Conservation (phyloP, 37 sponge, comb jelly and placozoan species). For the Sycon ciliatum region DNA sequence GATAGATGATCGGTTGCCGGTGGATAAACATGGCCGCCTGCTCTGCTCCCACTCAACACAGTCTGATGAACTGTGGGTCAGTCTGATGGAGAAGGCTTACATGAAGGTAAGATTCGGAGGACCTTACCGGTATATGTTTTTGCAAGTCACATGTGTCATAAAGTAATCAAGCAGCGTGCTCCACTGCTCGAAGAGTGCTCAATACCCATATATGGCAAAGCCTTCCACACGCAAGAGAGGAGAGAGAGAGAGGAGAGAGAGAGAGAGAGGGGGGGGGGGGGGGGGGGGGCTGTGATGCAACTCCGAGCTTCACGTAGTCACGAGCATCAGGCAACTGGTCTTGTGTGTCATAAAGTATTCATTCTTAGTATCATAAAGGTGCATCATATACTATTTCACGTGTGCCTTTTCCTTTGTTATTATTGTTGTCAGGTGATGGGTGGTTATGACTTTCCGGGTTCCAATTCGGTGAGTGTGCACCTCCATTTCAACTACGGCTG, state of each 20-base stretch:
- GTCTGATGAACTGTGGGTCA: constrained; percentile 89
- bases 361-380: neutral
- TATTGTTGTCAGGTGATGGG: constrained; percentile 81
- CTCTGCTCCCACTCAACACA: constrained; percentile 85
- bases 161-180: too few relatives aligned
- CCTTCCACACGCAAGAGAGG: too few relatives aligned
- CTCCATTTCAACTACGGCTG: neutral
- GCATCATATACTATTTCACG: neutral
- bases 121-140: too few relatives aligned
- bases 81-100: constrained; percentile 94
- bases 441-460: constrained; percentile 98
- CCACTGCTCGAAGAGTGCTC: too few relatives aligned
- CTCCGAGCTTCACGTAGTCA: too few relatives aligned
- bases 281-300: too few relatives aligned
- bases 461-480: constrained; percentile 64
- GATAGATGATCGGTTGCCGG: constrained; percentile 88
- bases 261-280: too few relatives aligned
- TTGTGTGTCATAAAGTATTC: too few relatives aligned
- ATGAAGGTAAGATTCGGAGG: constrained; percentile 61
- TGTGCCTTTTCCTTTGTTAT: neutral
- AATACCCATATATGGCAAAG: too few relatives aligned
- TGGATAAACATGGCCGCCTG: constrained; percentile 55
- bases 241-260: too few relatives aligned
- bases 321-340: too few relatives aligned
- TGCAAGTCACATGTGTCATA: too few relatives aligned